These are phyloP conservation scores for Sarcophaga peregrina DNA, from an alignment of 1,140 invertebrate genomes.

Conservation along the genomic window DNA sequence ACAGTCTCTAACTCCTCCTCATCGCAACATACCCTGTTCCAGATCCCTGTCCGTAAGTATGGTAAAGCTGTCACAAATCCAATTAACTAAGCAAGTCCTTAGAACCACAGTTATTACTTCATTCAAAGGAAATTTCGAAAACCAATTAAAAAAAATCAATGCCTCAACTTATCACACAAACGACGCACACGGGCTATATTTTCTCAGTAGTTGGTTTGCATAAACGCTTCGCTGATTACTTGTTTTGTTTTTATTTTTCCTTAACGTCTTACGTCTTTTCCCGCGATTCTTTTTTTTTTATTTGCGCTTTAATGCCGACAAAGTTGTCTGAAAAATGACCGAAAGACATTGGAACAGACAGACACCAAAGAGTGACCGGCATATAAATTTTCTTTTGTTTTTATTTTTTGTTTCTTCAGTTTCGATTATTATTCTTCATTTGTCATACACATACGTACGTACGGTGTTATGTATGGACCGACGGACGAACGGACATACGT, in stretches of 20 bases:
- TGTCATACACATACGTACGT: background rate
- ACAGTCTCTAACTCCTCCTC: too few species aligned
- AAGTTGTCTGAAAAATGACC: slow-evolving; percentile 15
- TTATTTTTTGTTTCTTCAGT: background rate
- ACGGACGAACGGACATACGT: too few species aligned
- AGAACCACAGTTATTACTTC: too few species aligned
- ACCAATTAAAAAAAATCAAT: too few species aligned
- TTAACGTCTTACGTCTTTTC: background rate
- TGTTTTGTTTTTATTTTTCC: background rate
- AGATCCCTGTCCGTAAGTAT: too few species aligned
- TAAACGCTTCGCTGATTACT: background rate
- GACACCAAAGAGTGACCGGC: slow-evolving; percentile 6
- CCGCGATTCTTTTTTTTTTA: background rate
- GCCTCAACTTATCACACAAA: too few species aligned
- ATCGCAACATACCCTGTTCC: too few species aligned
- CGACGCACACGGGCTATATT: background rate
- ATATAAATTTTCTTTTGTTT: background rate
- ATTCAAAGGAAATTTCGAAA: too few species aligned
- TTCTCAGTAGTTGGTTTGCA: background rate
- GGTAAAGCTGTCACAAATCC: too few species aligned
- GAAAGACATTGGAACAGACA: slow-evolving; percentile 1
- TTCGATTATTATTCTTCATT: background rate
- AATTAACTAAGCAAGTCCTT: too few species aligned
- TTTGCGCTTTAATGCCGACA: background rate
- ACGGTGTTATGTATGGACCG: too few species aligned